These are phyloP conservation scores for Paracanthobrama guichenoti DNA, from an alignment of 2,113 vertebrate genomes.

Conservation along the genomic window DNA sequence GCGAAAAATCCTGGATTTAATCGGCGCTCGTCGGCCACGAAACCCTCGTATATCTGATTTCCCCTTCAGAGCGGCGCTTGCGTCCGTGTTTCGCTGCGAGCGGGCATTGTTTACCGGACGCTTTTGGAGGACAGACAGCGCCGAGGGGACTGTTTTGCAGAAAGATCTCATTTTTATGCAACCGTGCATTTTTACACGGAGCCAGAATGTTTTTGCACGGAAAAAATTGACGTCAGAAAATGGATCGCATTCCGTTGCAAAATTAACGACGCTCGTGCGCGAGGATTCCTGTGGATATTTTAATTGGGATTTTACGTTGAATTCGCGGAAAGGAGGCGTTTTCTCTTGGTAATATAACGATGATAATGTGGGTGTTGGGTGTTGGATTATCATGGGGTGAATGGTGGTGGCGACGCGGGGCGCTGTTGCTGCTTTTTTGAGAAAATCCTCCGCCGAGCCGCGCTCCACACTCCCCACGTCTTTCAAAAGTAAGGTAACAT, in stretches of 20 bases:
- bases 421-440: constrained; percentile 89
- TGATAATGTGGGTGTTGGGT: constrained; percentile 82
- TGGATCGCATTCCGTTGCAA: constrained; percentile 70
- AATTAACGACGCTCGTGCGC: constrained; percentile 65
- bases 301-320: constrained; percentile 42
- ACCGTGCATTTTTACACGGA: constrained; percentile 69
- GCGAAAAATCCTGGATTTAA: constrained; percentile 68
- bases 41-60: constrained; percentile 76
- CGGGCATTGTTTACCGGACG: constrained; percentile 71
- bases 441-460: constrained; percentile 51
- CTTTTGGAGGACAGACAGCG: constrained; percentile 60
- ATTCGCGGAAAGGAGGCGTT: constrained; percentile 67
- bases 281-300: constrained; percentile 55
- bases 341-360: constrained; percentile 70
- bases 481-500: constrained; percentile 29
- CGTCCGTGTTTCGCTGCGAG: constrained; percentile 70
- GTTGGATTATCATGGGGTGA: constrained; percentile 87
- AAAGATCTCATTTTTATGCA: constrained; percentile 67
- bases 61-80: constrained; percentile 78
- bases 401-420: constrained; percentile 83
- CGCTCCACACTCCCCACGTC: constrained; percentile 26
- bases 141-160: constrained; percentile 64
- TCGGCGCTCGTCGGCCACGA: constrained; percentile 73
- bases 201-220: constrained; percentile 71
- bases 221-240: constrained; percentile 78